Percentiles rank a stretch among this genome's conserved stretches.
phyloP scores from a whole-genome alignment of 23 tunicate species.

The Ciona savignyi region DNA sequence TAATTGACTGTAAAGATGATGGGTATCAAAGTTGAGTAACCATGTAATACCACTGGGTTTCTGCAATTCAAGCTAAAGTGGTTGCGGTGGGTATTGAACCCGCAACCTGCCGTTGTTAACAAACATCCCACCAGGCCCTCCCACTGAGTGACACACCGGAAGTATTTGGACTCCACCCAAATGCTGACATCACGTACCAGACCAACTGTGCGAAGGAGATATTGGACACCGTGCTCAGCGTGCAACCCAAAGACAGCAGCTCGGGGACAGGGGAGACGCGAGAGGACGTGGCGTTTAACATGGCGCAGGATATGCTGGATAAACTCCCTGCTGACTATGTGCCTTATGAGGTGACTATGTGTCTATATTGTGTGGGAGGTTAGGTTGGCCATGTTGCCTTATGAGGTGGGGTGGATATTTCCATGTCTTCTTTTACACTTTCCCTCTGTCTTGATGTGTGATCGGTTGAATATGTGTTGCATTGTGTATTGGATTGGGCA shows the following conservation, averaged over 20 bases:
- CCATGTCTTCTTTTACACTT: too few species aligned
- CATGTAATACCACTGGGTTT: too few species aligned
- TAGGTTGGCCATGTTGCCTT: too few species aligned
- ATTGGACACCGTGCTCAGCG: slow-evolving; percentile 78
- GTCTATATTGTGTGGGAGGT: neutral
- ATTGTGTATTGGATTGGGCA: too few species aligned
- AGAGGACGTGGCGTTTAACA: slow-evolving; percentile 77
- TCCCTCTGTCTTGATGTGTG: too few species aligned
- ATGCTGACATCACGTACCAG: slow-evolving; percentile 98
- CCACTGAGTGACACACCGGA: slow-evolving; percentile 86
- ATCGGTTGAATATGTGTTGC: too few species aligned
- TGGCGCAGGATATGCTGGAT: slow-evolving; percentile 88
- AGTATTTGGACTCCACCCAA: slow-evolving; percentile 95
- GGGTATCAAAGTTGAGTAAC: too few species aligned
- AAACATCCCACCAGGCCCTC: too few species aligned
- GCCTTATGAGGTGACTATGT: slow-evolving; percentile 63
- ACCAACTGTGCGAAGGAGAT: slow-evolving; percentile 82
- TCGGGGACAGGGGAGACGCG: slow-evolving; percentile 95
- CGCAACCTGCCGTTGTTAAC: too few species aligned
- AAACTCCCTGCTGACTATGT: slow-evolving; percentile 69
- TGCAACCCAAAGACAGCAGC: slow-evolving; percentile 97
- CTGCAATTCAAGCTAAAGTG: too few species aligned
- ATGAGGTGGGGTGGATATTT: neutral
- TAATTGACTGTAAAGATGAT: too few species aligned
- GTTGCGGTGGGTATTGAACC: too few species aligned